These are phyloP conservation scores for Thamnophis elegans DNA, from an alignment of 2,797 vertebrate species.

Conservation along the genomic window DNA sequence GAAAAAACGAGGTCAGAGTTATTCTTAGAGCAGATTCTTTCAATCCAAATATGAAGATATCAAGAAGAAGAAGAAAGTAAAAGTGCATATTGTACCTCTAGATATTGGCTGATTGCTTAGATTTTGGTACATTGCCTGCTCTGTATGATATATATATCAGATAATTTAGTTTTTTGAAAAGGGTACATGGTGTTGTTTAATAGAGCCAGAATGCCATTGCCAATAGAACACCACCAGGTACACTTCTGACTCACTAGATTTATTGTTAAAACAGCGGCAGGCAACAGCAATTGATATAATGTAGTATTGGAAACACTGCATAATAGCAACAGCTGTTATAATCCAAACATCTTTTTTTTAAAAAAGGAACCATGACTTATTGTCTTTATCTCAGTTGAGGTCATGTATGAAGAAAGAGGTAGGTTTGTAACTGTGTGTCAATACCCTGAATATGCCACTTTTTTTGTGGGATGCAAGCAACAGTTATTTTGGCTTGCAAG, in stretches of 20 bases:
- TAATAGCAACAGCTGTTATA: constrained; percentile 46
- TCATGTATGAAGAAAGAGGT: constrained; percentile 38
- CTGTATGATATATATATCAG: constrained; percentile 59
- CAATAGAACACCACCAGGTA: constrained; percentile 62
- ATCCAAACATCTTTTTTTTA: constrained; percentile 64
- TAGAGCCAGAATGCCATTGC: constrained; percentile 44
- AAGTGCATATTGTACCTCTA: constrained; percentile 38
- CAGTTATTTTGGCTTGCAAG: neutral
- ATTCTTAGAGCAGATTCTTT: constrained; percentile 36
- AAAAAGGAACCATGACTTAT: constrained; percentile 57
- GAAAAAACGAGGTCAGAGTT: constrained; percentile 2
- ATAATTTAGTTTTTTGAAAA: constrained; percentile 61
- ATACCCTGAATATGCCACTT: neutral
- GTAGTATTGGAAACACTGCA: constrained; percentile 58
- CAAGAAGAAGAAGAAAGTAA: constrained; percentile 10
- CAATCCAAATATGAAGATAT: constrained; percentile 13
- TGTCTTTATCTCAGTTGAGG: constrained; percentile 39
- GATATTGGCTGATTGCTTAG: constrained; percentile 35
- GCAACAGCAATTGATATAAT: constrained; percentile 50
- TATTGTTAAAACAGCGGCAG: constrained; percentile 62
- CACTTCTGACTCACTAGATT: constrained; percentile 62
- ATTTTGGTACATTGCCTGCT: constrained; percentile 16
- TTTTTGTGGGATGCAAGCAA: neutral
- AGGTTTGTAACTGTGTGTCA: neutral
- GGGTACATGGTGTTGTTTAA: constrained; percentile 37